Percentiles rank a stretch among this genome's conserved stretches.
Evolutionary conservation across 2,113 vertebrate species (phyloP).

Genomic region (Spea bombifrons): DNA sequence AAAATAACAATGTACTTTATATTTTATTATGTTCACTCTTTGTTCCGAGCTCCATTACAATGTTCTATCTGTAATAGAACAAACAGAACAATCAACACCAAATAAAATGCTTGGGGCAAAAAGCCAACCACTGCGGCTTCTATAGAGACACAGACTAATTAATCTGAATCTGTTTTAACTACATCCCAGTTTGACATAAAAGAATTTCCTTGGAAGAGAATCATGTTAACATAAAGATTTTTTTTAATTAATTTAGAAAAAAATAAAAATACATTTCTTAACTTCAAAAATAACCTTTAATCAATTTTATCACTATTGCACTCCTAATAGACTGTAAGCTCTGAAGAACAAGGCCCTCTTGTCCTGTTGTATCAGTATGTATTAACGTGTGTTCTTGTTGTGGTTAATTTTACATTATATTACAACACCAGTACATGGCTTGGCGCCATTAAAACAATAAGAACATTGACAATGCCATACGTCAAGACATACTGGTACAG

Average conservation of each 20-base stretch:
- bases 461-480: too few relatives aligned
- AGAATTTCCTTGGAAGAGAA: conserved; percentile 13
- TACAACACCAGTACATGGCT: too few relatives aligned
- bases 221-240: too few relatives aligned
- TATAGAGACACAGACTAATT: neutral
- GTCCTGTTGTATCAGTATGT: too few relatives aligned
- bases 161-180: conserved; percentile 13
- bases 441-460: too few relatives aligned
- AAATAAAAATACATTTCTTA: neutral
- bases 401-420: too few relatives aligned
- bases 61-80: neutral
- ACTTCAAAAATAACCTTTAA: neutral
- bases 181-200: conserved; percentile 14
- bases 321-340: too few relatives aligned
- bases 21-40: conserved; percentile 1
- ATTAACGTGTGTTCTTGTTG: too few relatives aligned
- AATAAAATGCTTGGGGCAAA: neutral
- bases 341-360: too few relatives aligned
- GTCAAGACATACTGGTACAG: too few relatives aligned
- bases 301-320: too few relatives aligned
- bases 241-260: too few relatives aligned
- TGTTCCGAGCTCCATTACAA: neutral
- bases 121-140: conserved; percentile 2
- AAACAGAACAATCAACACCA: neutral
- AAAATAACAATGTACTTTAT: conserved; percentile 4